Evolutionary conservation across 2,113 vertebrate genomes (phyloP).

Genomic region (Aythya baeri): DNA sequence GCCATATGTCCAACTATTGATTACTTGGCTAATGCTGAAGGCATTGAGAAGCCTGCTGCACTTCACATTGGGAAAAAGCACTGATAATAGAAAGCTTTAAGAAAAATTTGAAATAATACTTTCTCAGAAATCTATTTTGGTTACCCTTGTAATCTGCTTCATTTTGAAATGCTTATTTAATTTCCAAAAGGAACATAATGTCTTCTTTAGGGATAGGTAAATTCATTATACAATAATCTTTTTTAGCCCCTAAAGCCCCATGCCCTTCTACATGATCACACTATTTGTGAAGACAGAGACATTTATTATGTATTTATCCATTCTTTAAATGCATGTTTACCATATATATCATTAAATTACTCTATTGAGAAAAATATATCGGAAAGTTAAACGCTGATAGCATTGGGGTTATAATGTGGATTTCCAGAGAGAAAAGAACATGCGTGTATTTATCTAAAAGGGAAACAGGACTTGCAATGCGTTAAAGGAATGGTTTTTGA

Average conservation of each 20-base stretch:
- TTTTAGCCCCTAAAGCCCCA: not conserved
- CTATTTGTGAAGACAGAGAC: not conserved
- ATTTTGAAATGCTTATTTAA: not conserved
- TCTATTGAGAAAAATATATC: not conserved
- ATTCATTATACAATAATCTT: not conserved
- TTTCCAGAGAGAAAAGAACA: not conserved
- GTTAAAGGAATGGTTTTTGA: not conserved
- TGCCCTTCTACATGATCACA: not conserved
- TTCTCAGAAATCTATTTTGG: not conserved
- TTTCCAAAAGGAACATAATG: not conserved
- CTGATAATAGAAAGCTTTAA: not conserved
- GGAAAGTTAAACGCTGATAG: not conserved
- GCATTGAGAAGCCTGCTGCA: not conserved
- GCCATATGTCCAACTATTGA: not conserved
- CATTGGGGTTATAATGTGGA: not conserved
- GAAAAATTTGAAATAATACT: not conserved
- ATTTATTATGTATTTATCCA: not conserved
- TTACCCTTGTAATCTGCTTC: not conserved
- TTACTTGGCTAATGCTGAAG: not conserved
- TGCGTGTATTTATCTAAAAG: not conserved
- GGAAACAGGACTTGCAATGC: not conserved
- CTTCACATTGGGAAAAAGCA: not conserved
- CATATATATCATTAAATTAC: not conserved
- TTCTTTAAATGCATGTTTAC: not conserved
- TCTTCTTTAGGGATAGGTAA: not conserved